Conservation (phyloP, 2,888 invertebrate species). For the Macrosiphum euphorbiae region DNA sequence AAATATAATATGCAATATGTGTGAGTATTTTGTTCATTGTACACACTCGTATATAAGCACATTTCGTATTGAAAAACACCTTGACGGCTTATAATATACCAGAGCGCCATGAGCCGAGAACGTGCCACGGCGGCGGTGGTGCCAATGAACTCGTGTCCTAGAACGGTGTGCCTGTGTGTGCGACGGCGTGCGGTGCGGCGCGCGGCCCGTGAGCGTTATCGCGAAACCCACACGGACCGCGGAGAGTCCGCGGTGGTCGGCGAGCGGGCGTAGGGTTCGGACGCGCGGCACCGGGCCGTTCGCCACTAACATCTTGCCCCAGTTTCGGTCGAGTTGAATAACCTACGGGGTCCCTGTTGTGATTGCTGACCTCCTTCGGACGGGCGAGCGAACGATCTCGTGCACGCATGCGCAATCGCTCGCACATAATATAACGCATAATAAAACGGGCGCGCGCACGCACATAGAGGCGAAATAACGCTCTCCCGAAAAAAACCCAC, state of each 20-base stretch:
- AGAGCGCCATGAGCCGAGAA: slow-evolving; percentile 63
- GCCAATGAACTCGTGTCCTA: slow-evolving; percentile 65
- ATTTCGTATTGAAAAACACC: slow-evolving; percentile 60
- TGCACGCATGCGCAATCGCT: neutral
- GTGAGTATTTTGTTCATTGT: neutral
- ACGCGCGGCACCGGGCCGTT: slow-evolving; percentile 44
- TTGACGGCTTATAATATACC: slow-evolving; percentile 57
- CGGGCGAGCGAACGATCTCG: slow-evolving; percentile 25
- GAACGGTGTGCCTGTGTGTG: slow-evolving; percentile 32
- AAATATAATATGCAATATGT: neutral
- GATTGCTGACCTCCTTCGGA: slow-evolving; percentile 62
- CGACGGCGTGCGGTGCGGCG: neutral
- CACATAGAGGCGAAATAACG: neutral
- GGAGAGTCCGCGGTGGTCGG: neutral
- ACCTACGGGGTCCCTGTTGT: slow-evolving; percentile 60
- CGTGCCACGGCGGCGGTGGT: slow-evolving; percentile 44
- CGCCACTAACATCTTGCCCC: slow-evolving; percentile 53
- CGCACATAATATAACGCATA: neutral
- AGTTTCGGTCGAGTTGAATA: slow-evolving; percentile 50
- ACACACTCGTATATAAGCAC: neutral
- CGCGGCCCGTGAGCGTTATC: slow-evolving; percentile 30
- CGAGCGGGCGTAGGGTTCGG: neutral
- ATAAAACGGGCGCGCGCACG: neutral
- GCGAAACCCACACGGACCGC: slow-evolving; percentile 50
- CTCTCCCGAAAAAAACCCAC: slow-evolving; percentile 54